These are phyloP conservation scores for Actias luna DNA, from an alignment of 2,888 invertebrate species.

Conservation along the genomic window DNA sequence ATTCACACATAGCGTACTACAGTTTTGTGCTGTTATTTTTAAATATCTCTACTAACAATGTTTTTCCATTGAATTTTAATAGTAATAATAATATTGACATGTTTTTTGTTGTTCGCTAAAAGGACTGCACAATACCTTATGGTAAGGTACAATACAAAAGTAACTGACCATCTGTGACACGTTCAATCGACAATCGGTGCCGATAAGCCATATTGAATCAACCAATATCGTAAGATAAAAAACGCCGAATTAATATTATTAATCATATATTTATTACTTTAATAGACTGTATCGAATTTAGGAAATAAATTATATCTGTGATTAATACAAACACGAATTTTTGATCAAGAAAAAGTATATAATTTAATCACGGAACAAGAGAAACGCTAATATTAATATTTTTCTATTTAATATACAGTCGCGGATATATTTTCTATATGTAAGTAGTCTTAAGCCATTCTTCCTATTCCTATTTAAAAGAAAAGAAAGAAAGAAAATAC, in stretches of 20 bases:
- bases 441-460: too few species aligned
- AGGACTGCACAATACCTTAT: too few species aligned
- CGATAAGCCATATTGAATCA: too few species aligned
- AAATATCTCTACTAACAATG: background rate
- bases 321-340: background rate
- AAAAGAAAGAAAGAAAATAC: too few species aligned
- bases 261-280: background rate
- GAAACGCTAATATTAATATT: too few species aligned
- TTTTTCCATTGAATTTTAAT: background rate
- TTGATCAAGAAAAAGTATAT: background rate
- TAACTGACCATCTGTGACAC: too few species aligned
- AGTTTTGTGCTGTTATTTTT: background rate
- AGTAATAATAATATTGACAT: background rate
- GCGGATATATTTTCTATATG: background rate
- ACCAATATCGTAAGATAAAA: too few species aligned
- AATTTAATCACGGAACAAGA: background rate
- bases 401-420: background rate
- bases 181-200: too few species aligned
- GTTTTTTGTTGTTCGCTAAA: too few species aligned
- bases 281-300: background rate
- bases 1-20: background rate
- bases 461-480: too few species aligned
- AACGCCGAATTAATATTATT: too few species aligned
- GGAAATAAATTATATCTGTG: background rate
- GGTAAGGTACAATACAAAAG: too few species aligned